phyloP scores from a whole-genome alignment of 2,113 vertebrate genomes.

The Tringa solitaria region DNA sequence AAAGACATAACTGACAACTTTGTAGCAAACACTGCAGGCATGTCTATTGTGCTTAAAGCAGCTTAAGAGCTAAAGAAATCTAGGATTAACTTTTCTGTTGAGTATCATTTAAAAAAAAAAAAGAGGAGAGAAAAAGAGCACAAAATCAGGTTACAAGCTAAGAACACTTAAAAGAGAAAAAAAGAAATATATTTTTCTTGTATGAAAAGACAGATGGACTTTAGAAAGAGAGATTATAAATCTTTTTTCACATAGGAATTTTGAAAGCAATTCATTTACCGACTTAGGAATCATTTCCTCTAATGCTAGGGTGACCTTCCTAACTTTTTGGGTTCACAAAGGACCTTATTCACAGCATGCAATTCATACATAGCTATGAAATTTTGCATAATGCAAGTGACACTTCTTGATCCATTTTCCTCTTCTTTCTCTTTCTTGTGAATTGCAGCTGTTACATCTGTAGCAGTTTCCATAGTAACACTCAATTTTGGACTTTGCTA shows the following conservation, averaged over 20 bases:
- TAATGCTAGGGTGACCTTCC: neutral
- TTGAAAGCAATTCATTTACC: constrained; percentile 36
- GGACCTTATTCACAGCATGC: neutral
- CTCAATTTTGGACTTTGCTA: constrained; percentile 47
- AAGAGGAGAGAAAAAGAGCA: neutral
- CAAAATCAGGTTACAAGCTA: neutral
- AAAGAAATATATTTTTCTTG: neutral
- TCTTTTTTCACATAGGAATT: neutral
- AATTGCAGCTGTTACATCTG: constrained; percentile 50
- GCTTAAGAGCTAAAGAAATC: neutral
- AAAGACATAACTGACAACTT: neutral
- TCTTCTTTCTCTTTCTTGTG: constrained; percentile 43
- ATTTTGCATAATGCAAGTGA: constrained; percentile 39
- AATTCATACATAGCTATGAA: constrained; percentile 22
- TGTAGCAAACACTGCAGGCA: neutral
- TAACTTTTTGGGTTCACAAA: constrained; percentile 14
- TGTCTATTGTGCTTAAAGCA: neutral
- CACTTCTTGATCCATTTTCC: constrained; percentile 35
- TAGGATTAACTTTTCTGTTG: constrained; percentile 3
- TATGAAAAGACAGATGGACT: neutral
- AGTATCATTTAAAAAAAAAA: neutral
- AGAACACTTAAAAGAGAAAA: neutral
- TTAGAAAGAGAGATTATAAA: constrained; percentile 18
- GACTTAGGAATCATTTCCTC: constrained; percentile 26
- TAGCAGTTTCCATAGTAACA: constrained; percentile 68